These are phyloP conservation scores for Rhagologus leucostigma DNA, from an alignment of 2,113 vertebrate genomes.

Conservation along the genomic window DNA sequence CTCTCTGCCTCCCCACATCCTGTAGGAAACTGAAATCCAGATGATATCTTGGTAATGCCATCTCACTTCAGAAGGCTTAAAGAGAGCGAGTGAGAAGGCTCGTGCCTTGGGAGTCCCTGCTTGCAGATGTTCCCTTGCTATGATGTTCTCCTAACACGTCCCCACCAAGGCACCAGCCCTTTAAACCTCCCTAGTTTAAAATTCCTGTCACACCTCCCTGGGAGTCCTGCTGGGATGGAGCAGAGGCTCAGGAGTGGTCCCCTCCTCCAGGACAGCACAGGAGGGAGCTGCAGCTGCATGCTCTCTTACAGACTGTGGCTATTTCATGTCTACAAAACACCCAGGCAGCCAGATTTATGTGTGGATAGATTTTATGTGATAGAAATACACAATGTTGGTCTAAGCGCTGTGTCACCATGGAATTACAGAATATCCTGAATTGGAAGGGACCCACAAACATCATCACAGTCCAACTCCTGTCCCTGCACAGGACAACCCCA, in stretches of 20 bases:
- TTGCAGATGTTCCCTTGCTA: not conserved
- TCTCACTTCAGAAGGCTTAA: not conserved
- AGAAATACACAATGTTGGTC: not conserved
- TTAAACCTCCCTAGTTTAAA: not conserved
- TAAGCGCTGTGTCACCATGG: not conserved
- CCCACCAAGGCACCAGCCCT: not conserved
- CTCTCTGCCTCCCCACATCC: not conserved
- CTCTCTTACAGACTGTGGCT: not conserved
- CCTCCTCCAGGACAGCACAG: not conserved
- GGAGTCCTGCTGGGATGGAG: not conserved
- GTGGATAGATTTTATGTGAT: not conserved
- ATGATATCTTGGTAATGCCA: not conserved
- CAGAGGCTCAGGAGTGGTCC: not conserved
- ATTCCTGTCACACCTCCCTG: not conserved
- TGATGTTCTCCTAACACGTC: fast-evolving
- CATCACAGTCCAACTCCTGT: not conserved
- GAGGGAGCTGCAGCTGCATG: not conserved
- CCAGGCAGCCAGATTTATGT: not conserved
- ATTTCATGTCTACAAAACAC: not conserved
- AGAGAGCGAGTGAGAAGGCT: not conserved
- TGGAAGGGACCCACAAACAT: not conserved
- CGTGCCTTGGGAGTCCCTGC: not conserved
- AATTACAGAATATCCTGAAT: not conserved
- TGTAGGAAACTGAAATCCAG: not conserved
- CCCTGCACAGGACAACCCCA: not conserved